Evolutionary conservation across 2,888 invertebrate species (phyloP), one percentile per base, ranked within the genome.

Genomic region (Pandemis cinnamomeana): DNA sequence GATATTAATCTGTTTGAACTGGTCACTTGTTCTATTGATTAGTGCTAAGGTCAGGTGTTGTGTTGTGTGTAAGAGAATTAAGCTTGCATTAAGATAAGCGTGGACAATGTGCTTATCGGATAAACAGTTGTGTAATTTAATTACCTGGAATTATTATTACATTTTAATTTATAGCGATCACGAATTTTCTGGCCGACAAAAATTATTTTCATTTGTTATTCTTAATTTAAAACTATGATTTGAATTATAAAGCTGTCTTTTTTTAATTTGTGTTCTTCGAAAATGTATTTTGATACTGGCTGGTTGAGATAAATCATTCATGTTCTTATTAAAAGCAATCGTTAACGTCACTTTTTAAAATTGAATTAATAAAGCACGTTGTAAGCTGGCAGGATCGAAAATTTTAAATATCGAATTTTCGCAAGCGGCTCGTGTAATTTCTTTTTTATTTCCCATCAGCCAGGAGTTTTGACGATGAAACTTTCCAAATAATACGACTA

Each of bases 401-500:
- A 36, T 15, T 62, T 48, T 62, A 62, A 62, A 7, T 13, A 60
- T 60, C 13, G 60, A 62, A 63, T 20, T 44, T 44, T 15, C n/a
- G 1, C 13, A 10, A 15, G 15, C 63, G 63, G 44, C 63, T 63
- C 7, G 7, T n/a, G 61, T 61, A 41, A 61, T 41, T 61, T 61
- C 10, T 10, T 44, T 63, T 44, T 74, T 44, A 61, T 74, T 62
- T 66, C 60, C 66, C 73, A 70, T 74, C 74, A 74, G 67, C 64
- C 11, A 63, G 48, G 60, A 74, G 44, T 70, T 66, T 73, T 51
- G 42, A 61, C 46, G 64, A 64, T 69, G 63, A 51, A 74, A 74
- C 71, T 74, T 67, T 70, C 36, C 74, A 74, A 74, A 74, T 74
- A 71, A 74, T 73, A 60, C 69, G 53, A 74, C 70, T 74, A 74